A percentile compares a stretch with the other conserved stretches of the same genome.
These are phyloP conservation scores for Oenanthe melanoleuca DNA, from an alignment of 2,113 vertebrate species.

Conservation along the genomic window DNA sequence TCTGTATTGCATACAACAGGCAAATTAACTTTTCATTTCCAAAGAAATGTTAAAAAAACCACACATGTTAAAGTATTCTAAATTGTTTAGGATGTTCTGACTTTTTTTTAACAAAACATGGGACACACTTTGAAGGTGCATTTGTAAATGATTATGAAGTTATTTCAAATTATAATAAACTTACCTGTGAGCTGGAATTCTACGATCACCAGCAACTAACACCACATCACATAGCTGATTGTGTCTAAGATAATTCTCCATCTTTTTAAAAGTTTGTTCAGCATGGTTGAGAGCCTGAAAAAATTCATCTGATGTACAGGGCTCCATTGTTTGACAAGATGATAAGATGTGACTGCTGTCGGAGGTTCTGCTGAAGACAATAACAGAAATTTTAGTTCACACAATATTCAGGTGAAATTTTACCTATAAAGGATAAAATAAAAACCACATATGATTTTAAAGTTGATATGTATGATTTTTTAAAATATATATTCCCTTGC, in stretches of 20 bases:
- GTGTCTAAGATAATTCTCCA: constrained; percentile 94
- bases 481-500: not conserved
- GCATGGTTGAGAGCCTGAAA: constrained; percentile 95
- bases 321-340: constrained; percentile 91
- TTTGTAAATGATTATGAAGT: not conserved
- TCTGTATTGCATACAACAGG: not conserved
- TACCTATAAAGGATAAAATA: not conserved
- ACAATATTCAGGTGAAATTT: not conserved
- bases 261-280: constrained; percentile 93
- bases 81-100: not conserved
- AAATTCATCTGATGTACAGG: constrained; percentile 91
- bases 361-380: constrained; percentile 81
- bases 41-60: not conserved
- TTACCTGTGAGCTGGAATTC: constrained; percentile 97
- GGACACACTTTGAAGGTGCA: not conserved
- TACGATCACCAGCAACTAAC: constrained; percentile 91
- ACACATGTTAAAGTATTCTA: not conserved
- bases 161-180: not conserved
- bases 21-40: not conserved
- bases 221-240: constrained; percentile 94
- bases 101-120: not conserved
- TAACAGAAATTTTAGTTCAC: constrained; percentile 15
- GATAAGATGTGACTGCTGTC: constrained; percentile 90
- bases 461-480: not conserved
- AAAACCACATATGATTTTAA: not conserved